A percentile compares a stretch with the other conserved stretches of the same genome.
Conservation (phyloP, 2,797 vertebrate species). For the Crax fasciolata region DNA sequence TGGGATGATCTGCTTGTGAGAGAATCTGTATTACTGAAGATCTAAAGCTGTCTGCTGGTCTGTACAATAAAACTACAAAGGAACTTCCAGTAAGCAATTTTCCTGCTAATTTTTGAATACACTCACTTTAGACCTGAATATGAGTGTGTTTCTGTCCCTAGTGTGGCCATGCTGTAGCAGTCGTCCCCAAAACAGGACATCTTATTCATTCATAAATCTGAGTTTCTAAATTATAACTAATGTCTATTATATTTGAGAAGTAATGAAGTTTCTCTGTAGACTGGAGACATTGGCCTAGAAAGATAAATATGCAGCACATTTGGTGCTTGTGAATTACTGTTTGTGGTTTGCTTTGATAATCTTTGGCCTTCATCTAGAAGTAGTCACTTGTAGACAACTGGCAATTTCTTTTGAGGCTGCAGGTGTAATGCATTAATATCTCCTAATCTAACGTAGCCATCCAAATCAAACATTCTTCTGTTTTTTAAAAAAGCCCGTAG, state of each 20-base stretch:
- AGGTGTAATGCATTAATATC: slow-evolving; percentile 61
- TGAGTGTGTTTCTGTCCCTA: not conserved
- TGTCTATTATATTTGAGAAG: slow-evolving; percentile 12
- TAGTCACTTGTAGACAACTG: slow-evolving; percentile 60
- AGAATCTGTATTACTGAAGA: not conserved
- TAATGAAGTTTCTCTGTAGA: slow-evolving; percentile 7
- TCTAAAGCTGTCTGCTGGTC: not conserved
- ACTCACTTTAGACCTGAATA: not conserved
- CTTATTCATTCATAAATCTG: not conserved
- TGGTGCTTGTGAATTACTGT: slow-evolving; percentile 33
- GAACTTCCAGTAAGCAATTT: not conserved
- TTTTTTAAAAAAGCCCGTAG: slow-evolving; percentile 35
- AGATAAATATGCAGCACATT: slow-evolving; percentile 57
- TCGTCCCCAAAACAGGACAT: not conserved
- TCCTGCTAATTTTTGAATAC: not conserved
- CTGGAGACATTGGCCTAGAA: slow-evolving; percentile 33
- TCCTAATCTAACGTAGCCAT: slow-evolving; percentile 53
- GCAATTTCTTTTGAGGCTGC: slow-evolving; percentile 53
- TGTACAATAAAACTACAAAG: not conserved
- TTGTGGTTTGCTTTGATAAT: slow-evolving; percentile 71
- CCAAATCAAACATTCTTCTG: slow-evolving; percentile 66
- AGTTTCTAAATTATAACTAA: not conserved
- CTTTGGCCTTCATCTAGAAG: slow-evolving; percentile 50
- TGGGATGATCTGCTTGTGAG: not conserved
- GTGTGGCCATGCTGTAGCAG: not conserved